These are phyloP conservation scores for Oxyscelio sp. DNA, from an alignment of 2,888 invertebrate species.

Conservation along the genomic window DNA sequence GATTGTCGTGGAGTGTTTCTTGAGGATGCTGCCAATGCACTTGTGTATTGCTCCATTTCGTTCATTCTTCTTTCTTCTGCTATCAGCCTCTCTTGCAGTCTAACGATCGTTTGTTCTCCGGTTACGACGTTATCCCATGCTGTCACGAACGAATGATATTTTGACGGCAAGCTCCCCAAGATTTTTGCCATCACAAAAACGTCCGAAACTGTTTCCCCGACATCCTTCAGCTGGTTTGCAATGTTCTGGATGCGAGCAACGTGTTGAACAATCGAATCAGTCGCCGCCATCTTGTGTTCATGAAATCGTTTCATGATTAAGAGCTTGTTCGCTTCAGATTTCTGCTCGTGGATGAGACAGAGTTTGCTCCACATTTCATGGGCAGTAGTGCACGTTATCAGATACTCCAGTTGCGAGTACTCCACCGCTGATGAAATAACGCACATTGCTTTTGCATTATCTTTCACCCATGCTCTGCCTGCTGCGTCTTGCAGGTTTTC, in stretches of 20 bases:
- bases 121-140: too few relatives aligned
- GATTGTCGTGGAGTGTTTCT: background rate
- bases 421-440: background rate
- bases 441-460: background rate
- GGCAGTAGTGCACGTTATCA: background rate
- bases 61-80: background rate
- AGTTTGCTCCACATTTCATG: too few relatives aligned
- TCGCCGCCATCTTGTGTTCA: constrained; percentile 60
- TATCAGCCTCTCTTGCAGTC: too few relatives aligned
- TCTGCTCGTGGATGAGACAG: too few relatives aligned
- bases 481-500: background rate
- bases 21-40: background rate
- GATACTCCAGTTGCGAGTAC: background rate
- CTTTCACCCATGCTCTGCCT: background rate
- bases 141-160: too few relatives aligned
- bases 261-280: constrained; percentile 72
- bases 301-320: constrained; percentile 51
- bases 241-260: constrained; percentile 69
- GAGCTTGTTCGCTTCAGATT: too few relatives aligned
- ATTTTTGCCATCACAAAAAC: constrained; percentile 71
- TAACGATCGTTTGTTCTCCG: too few relatives aligned
- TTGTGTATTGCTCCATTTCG: background rate
- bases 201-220: constrained; percentile 63
- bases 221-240: constrained; percentile 63
- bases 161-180: too few relatives aligned